Percentiles rank a stretch among this genome's conserved stretches.
Conservation (phyloP, 2,797 vertebrate species). For the Cossypha polioptera region DNA sequence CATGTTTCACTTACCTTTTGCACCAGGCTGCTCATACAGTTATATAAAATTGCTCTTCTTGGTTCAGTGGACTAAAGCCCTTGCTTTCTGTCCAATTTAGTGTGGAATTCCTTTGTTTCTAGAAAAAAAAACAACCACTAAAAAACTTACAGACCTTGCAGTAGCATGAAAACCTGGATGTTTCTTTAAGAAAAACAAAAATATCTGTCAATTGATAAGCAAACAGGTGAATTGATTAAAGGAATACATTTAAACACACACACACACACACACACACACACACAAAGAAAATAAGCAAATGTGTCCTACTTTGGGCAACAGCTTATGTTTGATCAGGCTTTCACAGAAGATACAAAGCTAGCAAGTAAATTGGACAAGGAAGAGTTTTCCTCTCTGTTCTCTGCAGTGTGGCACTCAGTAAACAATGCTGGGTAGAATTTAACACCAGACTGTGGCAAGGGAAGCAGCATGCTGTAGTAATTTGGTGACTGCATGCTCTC, state of each 20-base stretch:
- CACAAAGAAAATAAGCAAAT: background rate
- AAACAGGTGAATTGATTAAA: slow-evolving; percentile 16
- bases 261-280: background rate
- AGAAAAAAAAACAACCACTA: background rate
- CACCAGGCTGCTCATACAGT: background rate
- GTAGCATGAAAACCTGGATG: background rate
- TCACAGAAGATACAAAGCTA: background rate
- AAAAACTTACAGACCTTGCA: background rate
- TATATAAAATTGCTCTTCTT: background rate
- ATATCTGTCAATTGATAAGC: background rate
- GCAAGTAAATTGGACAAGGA: background rate
- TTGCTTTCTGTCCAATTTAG: background rate
- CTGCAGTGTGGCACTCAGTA: background rate
- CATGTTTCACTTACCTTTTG: background rate
- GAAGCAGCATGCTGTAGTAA: background rate
- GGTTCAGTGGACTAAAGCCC: background rate
- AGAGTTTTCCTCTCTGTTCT: background rate
- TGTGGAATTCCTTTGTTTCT: background rate
- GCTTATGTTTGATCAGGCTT: slow-evolving; percentile 20
- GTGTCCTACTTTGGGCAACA: slow-evolving; percentile 9
- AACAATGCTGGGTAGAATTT: background rate
- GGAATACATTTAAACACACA: background rate
- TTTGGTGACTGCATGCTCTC: background rate
- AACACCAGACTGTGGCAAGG: background rate
- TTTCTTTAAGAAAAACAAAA: background rate